A percentile compares a stretch with the other conserved stretches of the same genome.
phyloP scores from a whole-genome alignment of 2,888 invertebrate species.

The Drosophila stalkeri region DNA sequence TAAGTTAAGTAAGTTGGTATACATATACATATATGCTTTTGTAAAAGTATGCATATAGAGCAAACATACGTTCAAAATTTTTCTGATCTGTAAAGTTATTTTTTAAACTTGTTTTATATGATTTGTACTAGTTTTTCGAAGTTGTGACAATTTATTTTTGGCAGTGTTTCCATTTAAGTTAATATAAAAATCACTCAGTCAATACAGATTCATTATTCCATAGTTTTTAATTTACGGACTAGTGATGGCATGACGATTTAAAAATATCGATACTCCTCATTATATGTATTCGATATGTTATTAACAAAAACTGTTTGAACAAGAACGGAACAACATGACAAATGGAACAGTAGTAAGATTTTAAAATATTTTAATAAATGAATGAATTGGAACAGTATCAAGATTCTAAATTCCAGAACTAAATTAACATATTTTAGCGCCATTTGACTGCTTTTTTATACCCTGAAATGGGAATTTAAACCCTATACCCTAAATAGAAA shows the following conservation, averaged over 20 bases:
- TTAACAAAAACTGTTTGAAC: neutral
- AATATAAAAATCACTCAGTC: slow-evolving; percentile 44
- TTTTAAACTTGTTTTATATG: slow-evolving; percentile 16
- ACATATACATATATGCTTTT: neutral
- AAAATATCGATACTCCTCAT: slow-evolving; percentile 33
- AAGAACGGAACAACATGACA: slow-evolving; percentile 1
- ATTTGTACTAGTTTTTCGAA: slow-evolving; percentile 40
- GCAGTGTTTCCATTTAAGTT: slow-evolving; percentile 38
- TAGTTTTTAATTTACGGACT: slow-evolving; percentile 45
- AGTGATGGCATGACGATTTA: slow-evolving; percentile 32
- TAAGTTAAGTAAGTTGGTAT: neutral
- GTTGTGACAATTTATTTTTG: slow-evolving; percentile 39
- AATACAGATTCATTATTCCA: slow-evolving; percentile 40
- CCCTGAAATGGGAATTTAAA: no score
- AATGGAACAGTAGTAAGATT: slow-evolving; percentile 21
- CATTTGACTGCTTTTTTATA: no score
- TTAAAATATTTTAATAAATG: no score
- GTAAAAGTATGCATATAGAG: neutral
- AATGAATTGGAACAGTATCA: no score
- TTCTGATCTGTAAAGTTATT: slow-evolving; percentile 2
- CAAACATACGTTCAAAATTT: neutral
- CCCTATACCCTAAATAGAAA: no score
- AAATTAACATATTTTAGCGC: no score
- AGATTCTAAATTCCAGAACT: no score
- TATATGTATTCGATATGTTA: neutral